Evolutionary conservation across 2,888 invertebrate genomes (phyloP), one percentile per base, ranked within the genome.

Genomic region (Reticulitermes lucifugus): DNA sequence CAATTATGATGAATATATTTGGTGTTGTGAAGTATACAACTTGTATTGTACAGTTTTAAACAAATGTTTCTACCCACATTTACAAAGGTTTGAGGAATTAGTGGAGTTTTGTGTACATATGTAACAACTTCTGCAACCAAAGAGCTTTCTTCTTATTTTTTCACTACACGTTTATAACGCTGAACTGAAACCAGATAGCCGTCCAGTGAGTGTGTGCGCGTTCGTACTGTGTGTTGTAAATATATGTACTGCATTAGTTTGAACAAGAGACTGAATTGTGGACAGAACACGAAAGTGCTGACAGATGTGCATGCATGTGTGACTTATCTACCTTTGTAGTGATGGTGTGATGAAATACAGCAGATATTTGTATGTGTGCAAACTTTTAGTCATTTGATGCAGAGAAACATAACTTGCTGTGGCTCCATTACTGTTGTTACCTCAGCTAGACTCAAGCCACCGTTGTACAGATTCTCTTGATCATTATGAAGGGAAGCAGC

Each of bases 191-290:
- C 77, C 41, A 41, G 35, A 77, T 7, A 77, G 22, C 77, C 77
- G 77, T 77, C 77, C 77, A 77, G 35, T 77, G 22, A 46, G 43
- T 41, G 46, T 77, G 77, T 77, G 46, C 41, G 73, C 14, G 41
- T 73, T 3, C 7, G 1, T 41, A 41, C 41, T 14, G 41, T 22
- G 18, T 6, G 7, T n/a, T 77, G 77, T 77, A 51, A 51, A 77
- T 77, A 77, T 46, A 5, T 43, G n/a, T 77, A n/a, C 22, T n/a
- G 21, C 10, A 7, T 46, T 46, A 46, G 77, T 77, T 77, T 2
- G 22, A 77, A 35, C 25, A 41, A 41, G 22, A 46, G 77, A 77
- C 77, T 75, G 43, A 77, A 22, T n/a, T 43, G 77, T 77, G 77
- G 46, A 51, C 77, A 77, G 18, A 77, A 77, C 77, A 77, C 51